phyloP scores from a whole-genome alignment of 2,113 vertebrate species.

The Hassar affinis region DNA sequence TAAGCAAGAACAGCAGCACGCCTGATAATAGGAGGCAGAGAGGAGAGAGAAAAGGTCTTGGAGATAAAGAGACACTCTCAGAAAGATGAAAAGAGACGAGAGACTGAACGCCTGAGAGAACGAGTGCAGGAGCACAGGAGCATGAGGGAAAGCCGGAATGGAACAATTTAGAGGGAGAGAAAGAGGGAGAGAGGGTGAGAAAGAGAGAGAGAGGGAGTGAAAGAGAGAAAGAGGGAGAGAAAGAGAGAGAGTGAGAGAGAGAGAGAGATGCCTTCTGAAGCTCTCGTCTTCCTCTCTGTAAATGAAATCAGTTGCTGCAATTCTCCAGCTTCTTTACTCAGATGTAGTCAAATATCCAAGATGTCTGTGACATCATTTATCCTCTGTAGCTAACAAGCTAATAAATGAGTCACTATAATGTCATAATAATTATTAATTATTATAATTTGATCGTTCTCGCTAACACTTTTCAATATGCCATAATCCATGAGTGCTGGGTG shows the following conservation, averaged over 20 bases:
- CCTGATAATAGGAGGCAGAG: not conserved
- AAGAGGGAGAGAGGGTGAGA: constrained; percentile 22
- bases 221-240: too few species aligned
- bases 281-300: not conserved
- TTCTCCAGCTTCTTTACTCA: not conserved
- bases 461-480: not conserved
- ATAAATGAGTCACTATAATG: too few species aligned
- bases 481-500: not conserved
- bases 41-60: constrained; percentile 13
- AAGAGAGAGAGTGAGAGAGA: not conserved
- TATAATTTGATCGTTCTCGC: not conserved
- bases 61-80: constrained; percentile 1
- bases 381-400: not conserved
- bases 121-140: constrained; percentile 3
- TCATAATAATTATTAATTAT: too few species aligned
- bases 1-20: not conserved
- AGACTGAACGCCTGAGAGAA: not conserved
- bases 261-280: not conserved
- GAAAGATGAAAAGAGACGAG: constrained; percentile 29
- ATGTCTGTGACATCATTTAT: not conserved
- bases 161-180: constrained; percentile 19
- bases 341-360: not conserved
- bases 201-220: not conserved
- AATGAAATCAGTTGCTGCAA: not conserved
- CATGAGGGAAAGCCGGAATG: not conserved